phyloP scores from a whole-genome alignment of 2,888 invertebrate species.

The Catonia carolina region DNA sequence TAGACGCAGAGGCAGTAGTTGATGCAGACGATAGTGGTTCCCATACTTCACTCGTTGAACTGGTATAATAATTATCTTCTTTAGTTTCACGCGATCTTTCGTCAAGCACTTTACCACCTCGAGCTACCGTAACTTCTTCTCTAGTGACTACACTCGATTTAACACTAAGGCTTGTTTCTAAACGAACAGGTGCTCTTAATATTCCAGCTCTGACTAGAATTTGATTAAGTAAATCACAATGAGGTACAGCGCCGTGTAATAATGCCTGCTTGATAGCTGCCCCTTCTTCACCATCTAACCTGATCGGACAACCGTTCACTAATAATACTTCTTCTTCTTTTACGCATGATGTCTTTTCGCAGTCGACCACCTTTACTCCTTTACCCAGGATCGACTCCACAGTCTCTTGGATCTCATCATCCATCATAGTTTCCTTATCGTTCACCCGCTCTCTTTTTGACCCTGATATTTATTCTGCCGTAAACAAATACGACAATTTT shows the following conservation, averaged over 20 bases:
- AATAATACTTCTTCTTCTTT: constrained; percentile 63
- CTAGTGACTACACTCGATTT: constrained; percentile 63
- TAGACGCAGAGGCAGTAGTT: constrained; percentile 20
- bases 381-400: constrained; percentile 67
- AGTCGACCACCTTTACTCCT: constrained; percentile 63
- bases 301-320: constrained; percentile 63
- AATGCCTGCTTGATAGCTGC: constrained; percentile 60
- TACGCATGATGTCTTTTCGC: constrained; percentile 63
- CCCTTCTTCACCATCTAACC: constrained; percentile 60
- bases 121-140: constrained; percentile 61
- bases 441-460: no score
- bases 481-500: no score
- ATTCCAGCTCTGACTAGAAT: constrained; percentile 47
- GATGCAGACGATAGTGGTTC: constrained; percentile 45
- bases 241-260: constrained; percentile 61
- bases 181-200: constrained; percentile 56
- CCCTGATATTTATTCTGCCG: no score
- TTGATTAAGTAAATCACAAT: constrained; percentile 62
- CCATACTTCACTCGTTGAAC: constrained; percentile 59
- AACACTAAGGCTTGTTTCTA: constrained; percentile 64
- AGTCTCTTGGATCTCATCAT: constrained; percentile 64
- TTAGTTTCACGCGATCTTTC: constrained; percentile 62
- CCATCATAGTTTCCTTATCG: constrained; percentile 49
- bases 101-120: constrained; percentile 61
- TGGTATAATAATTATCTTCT: constrained; percentile 63